Percentiles rank a stretch among this genome's conserved stretches.
phyloP scores from a whole-genome alignment of 1,140 invertebrate genomes.

The Macrobrachium rosenbergii region DNA sequence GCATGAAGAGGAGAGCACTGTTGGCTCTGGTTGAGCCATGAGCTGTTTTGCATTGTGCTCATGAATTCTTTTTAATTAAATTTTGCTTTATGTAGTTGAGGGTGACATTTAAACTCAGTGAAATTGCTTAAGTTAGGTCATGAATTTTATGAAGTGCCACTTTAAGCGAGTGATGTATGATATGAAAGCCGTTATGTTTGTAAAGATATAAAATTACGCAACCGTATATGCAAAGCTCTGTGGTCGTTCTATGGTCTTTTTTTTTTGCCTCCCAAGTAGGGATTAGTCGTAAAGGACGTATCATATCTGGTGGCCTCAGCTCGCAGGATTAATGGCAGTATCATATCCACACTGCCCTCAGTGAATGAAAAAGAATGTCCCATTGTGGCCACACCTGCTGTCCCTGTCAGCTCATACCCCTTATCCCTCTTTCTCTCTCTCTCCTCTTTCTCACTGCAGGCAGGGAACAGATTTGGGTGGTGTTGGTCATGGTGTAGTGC shows the following conservation, averaged over 20 bases:
- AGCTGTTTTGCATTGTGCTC: too few relatives aligned
- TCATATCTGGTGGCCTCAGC: slow-evolving; percentile 51
- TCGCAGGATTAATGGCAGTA: slow-evolving; percentile 16
- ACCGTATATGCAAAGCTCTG: slow-evolving; percentile 63
- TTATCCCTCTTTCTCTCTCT: not conserved
- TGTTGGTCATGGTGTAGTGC: slow-evolving; percentile 44
- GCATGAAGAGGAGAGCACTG: too few relatives aligned
- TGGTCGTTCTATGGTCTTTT: slow-evolving; percentile 62
- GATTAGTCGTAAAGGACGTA: slow-evolving; percentile 58
- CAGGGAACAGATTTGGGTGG: slow-evolving; percentile 38
- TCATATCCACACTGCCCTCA: slow-evolving; percentile 24
- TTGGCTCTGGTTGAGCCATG: too few relatives aligned
- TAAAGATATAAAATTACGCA: slow-evolving; percentile 60
- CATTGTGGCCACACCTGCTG: slow-evolving; percentile 43
- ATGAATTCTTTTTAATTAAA: slow-evolving; percentile 26
- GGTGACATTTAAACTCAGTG: slow-evolving; percentile 63
- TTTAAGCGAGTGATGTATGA: slow-evolving; percentile 61
- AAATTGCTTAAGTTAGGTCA: slow-evolving; percentile 56
- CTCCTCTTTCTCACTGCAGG: slow-evolving; percentile 37
- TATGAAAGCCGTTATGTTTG: slow-evolving; percentile 61
- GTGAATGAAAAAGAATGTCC: not conserved
- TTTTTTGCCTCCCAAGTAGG: slow-evolving; percentile 56
- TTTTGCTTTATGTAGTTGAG: slow-evolving; percentile 57
- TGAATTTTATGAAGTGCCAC: slow-evolving; percentile 59
- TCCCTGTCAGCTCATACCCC: slow-evolving; percentile 14